phyloP scores from a whole-genome alignment of 2,113 vertebrate genomes.

The Siniperca knerii region DNA sequence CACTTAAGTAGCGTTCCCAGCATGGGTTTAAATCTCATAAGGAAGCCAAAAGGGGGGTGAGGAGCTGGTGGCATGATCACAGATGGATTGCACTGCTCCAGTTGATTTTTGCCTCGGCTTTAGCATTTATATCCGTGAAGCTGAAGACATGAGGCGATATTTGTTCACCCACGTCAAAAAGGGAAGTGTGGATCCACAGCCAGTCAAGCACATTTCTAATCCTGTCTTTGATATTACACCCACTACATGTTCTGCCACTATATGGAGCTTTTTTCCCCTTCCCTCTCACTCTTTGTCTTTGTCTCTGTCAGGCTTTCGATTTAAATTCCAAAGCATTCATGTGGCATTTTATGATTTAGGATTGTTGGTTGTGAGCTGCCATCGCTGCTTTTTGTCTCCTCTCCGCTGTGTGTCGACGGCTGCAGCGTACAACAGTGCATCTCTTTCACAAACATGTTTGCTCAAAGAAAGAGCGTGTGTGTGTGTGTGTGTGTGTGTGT shows the following conservation, averaged over 20 bases:
- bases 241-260: constrained; percentile 63
- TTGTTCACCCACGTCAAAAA: constrained; percentile 46
- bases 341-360: constrained; percentile 21
- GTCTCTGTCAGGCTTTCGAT: constrained; percentile 16
- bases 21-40: constrained; percentile 68
- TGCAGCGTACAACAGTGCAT: constrained; percentile 33
- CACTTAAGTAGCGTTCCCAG: constrained; percentile 53
- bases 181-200: constrained; percentile 41
- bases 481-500: constrained; percentile 45
- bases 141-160: constrained; percentile 48
- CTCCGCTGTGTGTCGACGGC: neutral
- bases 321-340: constrained; percentile 21
- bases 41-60: constrained; percentile 59
- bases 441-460: constrained; percentile 58
- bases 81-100: constrained; percentile 27
- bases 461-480: constrained; percentile 40
- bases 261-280: constrained; percentile 1
- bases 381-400: neutral
- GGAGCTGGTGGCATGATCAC: constrained; percentile 38
- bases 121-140: constrained; percentile 11
- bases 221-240: constrained; percentile 76
- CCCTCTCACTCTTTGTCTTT: constrained; percentile 25
- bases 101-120: constrained; percentile 8
- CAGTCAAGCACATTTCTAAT: constrained; percentile 68
- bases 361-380: constrained; percentile 3